Evolutionary conservation across 2,797 vertebrate genomes (phyloP).

Genomic region (Chaunax sp.): DNA sequence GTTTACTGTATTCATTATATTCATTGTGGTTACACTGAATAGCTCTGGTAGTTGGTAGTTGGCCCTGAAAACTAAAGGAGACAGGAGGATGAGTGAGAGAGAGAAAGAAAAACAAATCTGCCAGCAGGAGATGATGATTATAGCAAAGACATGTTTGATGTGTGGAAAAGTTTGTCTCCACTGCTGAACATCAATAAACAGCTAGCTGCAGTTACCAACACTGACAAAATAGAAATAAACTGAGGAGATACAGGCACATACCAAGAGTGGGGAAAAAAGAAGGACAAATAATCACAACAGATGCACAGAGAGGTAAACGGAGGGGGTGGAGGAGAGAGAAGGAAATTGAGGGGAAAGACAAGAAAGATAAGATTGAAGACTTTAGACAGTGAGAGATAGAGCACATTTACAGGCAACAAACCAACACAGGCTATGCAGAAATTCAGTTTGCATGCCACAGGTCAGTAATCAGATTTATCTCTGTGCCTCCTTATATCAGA

Average conservation of each 20-base stretch:
- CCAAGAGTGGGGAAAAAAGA: not conserved
- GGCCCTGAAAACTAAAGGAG: slow-evolving; percentile 16
- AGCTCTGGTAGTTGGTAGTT: not conserved
- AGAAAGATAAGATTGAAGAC: slow-evolving; percentile 1
- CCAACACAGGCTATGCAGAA: not conserved
- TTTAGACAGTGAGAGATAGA: not conserved
- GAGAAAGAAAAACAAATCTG: slow-evolving; percentile 56
- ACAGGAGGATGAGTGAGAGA: slow-evolving; percentile 19
- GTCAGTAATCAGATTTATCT: not conserved
- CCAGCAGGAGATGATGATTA: slow-evolving; percentile 63
- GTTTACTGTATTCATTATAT: slow-evolving; percentile 1
- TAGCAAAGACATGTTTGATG: slow-evolving; percentile 66
- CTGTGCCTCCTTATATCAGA: not conserved
- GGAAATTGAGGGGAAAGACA: not conserved
- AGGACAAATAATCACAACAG: slow-evolving; percentile 3
- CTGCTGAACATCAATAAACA: slow-evolving; percentile 69
- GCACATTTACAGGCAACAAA: not conserved
- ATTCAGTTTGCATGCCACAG: not conserved
- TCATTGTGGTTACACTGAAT: slow-evolving; percentile 14
- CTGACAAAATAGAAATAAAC: slow-evolving; percentile 73
- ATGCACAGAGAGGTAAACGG: not conserved
- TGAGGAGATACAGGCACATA: slow-evolving; percentile 37
- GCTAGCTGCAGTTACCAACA: slow-evolving; percentile 57
- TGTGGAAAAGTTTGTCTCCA: slow-evolving; percentile 67
- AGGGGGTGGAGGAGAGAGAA: not conserved